Evolutionary conservation across 2,888 invertebrate species (phyloP), one percentile per base, ranked within the genome.

Genomic region (Macrophya alboannulata): DNA sequence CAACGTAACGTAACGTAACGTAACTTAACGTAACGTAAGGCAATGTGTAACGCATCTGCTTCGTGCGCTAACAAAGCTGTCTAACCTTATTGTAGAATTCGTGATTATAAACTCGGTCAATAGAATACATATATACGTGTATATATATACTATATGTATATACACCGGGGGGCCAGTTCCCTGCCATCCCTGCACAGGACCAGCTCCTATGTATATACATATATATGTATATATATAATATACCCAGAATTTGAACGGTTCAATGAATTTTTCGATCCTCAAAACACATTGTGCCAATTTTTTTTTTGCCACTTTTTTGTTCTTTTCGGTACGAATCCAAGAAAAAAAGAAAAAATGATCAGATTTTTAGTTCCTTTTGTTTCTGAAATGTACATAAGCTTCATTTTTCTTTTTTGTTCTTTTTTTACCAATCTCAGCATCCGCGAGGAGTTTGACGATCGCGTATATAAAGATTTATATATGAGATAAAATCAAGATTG

Each of bases 51-150:
- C 51, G 77, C 77, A 31, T 62, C 62, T 43, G 43, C 43, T 59
- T 40, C 62, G n/a, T 40, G 43, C 62, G 21, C 15, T 43, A 59
- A 62, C 59, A 59, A 43, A 40, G 81, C 81, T 62, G 21, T 62
- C 81, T 62, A 59, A 81, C 81, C 81, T 81, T 81, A 55, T 55
- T 81, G 81, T 81, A 62, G 55, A 81, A 81, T 81, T 62, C 59
- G 21, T 81, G 81, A 81, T 81, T 62, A 81, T 81, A 81, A 81
- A 81, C 62, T 81, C 81, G 81, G 81, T 81, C 81, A 59, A 62
- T 81, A 62, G 81, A 37, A 43, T 43, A 55, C n/a, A 43, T 43
- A 43, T 43, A 6, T 43, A 55, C n/a, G 5, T 51, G n/a, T 55
- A 55, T 2, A 3, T 31, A 31, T 31, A 31, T 31, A 31, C 3